Conservation (phyloP, 2,797 vertebrate genomes). For the Chiloscyllium punctatum region DNA sequence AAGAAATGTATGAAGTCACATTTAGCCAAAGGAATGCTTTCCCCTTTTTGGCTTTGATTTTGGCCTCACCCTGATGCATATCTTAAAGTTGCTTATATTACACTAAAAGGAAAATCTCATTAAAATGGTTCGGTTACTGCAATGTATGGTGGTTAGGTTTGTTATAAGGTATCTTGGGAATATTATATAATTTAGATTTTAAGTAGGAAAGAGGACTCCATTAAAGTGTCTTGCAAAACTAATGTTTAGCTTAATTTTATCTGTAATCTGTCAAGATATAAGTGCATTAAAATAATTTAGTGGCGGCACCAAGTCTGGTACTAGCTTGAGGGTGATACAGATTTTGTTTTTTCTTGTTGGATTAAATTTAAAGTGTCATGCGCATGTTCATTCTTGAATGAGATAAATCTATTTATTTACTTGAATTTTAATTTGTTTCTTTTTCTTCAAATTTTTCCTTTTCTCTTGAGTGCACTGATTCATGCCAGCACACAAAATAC, state of each 20-base stretch:
- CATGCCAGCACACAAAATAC: background rate
- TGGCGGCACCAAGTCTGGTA: slow-evolving; percentile 18
- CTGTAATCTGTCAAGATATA: background rate
- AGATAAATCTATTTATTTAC: background rate
- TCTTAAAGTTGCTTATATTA: slow-evolving; percentile 16
- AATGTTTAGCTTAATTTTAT: slow-evolving; percentile 6
- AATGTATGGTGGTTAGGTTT: background rate
- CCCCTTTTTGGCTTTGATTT: background rate
- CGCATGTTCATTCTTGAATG: no score
- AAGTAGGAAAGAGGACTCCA: background rate
- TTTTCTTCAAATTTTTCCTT: background rate
- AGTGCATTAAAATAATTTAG: background rate
- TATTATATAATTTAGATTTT: background rate
- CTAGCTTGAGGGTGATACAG: background rate
- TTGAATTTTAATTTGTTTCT: background rate
- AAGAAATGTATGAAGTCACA: background rate
- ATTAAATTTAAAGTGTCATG: background rate
- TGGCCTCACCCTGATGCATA: slow-evolving; percentile 28
- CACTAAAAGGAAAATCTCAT: background rate
- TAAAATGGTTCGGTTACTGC: background rate
- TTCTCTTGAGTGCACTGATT: background rate
- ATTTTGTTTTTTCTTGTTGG: background rate
- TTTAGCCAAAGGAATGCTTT: background rate
- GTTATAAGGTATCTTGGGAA: background rate
- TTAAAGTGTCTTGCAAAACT: background rate